Evolutionary conservation across 2,888 invertebrate genomes (phyloP).

Genomic region (Globia sparganii): DNA sequence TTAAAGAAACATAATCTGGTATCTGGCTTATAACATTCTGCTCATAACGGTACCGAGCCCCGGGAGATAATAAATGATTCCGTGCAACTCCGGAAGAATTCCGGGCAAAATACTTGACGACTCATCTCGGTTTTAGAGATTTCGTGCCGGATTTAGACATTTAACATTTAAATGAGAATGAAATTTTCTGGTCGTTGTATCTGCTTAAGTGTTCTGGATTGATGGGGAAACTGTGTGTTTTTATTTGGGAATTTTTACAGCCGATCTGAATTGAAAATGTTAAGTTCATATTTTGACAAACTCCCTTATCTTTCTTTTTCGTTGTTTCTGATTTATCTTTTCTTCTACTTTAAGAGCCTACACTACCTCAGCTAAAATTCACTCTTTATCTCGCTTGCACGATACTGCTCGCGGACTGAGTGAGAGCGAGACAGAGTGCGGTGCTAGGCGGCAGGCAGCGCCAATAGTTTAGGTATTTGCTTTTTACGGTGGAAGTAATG

Average conservation of each 20-base stretch:
- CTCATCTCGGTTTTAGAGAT: slow-evolving; percentile 35
- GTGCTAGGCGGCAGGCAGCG: too few relatives aligned
- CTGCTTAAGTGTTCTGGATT: background rate
- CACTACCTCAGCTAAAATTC: too few relatives aligned
- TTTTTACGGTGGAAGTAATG: too few relatives aligned
- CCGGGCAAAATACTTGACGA: slow-evolving; percentile 40
- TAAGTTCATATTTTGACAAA: background rate
- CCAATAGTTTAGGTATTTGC: too few relatives aligned
- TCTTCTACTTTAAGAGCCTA: background rate
- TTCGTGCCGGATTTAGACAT: slow-evolving; percentile 18
- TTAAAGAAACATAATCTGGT: slow-evolving; percentile 30
- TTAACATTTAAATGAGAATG: slow-evolving; percentile 12
- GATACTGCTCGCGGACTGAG: too few relatives aligned
- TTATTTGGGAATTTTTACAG: background rate
- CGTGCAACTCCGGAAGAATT: slow-evolving; percentile 37
- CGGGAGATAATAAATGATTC: slow-evolving; percentile 37
- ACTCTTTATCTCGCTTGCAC: too few relatives aligned
- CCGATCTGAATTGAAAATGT: background rate
- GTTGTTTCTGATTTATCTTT: background rate
- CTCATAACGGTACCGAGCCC: slow-evolving; percentile 27
- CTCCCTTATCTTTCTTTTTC: background rate
- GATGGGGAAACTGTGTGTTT: background rate
- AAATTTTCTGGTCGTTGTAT: slow-evolving; percentile 7
- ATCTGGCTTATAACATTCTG: slow-evolving; percentile 43
- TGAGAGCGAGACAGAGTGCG: too few relatives aligned